phyloP scores from a whole-genome alignment of 1,140 invertebrate species.

The Brevipalpus yothersi region DNA sequence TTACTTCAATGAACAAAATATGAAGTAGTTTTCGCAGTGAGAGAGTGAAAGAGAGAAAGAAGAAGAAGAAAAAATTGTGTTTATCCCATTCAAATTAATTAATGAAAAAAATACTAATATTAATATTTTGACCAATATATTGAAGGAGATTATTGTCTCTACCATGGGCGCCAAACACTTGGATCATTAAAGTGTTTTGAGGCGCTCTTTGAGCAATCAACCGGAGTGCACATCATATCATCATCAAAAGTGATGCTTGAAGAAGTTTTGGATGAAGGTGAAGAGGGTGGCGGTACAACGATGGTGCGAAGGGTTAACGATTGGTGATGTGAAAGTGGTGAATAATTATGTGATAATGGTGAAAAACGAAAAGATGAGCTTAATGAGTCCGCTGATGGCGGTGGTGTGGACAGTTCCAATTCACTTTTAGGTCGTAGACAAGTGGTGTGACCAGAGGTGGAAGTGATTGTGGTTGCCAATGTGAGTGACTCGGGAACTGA shows the following conservation, averaged over 20 bases:
- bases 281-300: background rate
- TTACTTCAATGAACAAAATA: too few species aligned
- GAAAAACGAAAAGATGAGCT: background rate
- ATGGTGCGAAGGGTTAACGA: background rate
- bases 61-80: too few species aligned
- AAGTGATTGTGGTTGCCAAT: background rate
- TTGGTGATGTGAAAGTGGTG: background rate
- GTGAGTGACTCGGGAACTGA: conserved; percentile 1
- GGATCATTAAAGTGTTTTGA: background rate
- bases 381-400: background rate
- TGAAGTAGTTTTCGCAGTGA: too few species aligned
- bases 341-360: background rate
- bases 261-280: background rate
- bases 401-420: background rate
- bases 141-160: background rate
- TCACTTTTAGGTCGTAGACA: background rate
- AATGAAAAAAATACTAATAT: too few species aligned
- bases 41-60: too few species aligned
- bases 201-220: background rate
- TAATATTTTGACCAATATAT: too few species aligned
- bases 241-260: background rate
- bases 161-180: conserved; percentile 7
- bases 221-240: background rate
- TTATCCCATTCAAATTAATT: too few species aligned
- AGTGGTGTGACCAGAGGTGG: background rate